phyloP scores from a whole-genome alignment of 2,797 vertebrate genomes.

The Cyprinodon diabolis region DNA sequence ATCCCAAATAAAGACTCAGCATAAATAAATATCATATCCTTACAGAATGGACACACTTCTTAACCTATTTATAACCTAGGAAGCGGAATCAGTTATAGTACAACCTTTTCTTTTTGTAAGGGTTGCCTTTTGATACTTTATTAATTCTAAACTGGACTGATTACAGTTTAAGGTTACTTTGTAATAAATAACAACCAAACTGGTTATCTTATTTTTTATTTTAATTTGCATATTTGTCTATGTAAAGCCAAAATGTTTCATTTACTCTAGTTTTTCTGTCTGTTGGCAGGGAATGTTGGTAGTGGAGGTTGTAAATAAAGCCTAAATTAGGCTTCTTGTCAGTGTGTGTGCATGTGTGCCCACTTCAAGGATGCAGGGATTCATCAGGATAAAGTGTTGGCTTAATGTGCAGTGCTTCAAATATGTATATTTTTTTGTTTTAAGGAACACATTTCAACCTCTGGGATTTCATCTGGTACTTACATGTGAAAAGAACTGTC shows the following conservation, averaged over 20 bases:
- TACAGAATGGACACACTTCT: constrained; percentile 73
- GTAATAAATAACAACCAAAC: constrained; percentile 58
- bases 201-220: constrained; percentile 58
- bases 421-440: constrained; percentile 44
- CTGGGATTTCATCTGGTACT: constrained; percentile 60
- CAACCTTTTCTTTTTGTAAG: constrained; percentile 77
- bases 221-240: constrained; percentile 70
- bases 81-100: constrained; percentile 73
- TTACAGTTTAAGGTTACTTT: constrained; percentile 68
- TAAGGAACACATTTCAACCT: constrained; percentile 51
- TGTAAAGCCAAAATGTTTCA: constrained; percentile 66
- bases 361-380: constrained; percentile 41
- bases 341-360: constrained; percentile 60
- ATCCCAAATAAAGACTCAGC: constrained; percentile 88
- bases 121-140: constrained; percentile 81
- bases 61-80: constrained; percentile 83
- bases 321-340: constrained; percentile 79
- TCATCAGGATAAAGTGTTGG: constrained; percentile 44
- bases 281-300: constrained; percentile 75
- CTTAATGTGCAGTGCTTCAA: constrained; percentile 55
- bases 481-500: constrained; percentile 40
- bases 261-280: constrained; percentile 78
- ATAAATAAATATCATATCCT: constrained; percentile 54
- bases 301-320: constrained; percentile 69
- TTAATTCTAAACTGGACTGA: constrained; percentile 74